Base-by-base conservation (phyloP, 2,113 vertebrate species). In the Percina caprodes region DNA sequence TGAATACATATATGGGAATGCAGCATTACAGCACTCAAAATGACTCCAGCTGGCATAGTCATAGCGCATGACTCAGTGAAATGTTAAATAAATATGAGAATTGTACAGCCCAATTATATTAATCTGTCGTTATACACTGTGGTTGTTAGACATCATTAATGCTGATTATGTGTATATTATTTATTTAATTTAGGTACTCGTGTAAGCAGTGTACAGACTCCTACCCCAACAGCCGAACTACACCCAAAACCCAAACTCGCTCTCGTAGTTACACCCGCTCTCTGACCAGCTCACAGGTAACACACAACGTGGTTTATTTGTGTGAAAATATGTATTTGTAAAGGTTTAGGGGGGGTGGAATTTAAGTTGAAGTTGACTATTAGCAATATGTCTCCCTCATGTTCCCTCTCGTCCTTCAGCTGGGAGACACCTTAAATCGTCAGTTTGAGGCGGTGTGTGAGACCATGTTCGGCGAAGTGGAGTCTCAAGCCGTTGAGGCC, bases 401-500 rank as follows among this genome's bases (percentile, higher is more conserved):
- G 24, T 12, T 33, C 23, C 68, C 16, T 60, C 19, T 48, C 42
- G 13, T 60, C 51, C n/a, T 59, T 12, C 90, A 99, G 98, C 94
- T 99, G 88, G 97, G 97, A 0, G 97, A 98, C 0, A 96, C 96
- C 68, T 90, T 99, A 89, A 99, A 97, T 93, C 97, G 97, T 82
- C 97, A 98, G 94, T 97, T 98, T 11, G 98, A 98, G 91, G 96
- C 97, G 0, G 96, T 99, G 80, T 98, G 98, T 14, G 98, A 98
- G 92, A 97, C 97, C 9, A 97, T 99, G 89, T 99, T 99, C 0
- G 97, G 98, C 0, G 97, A 98, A 94, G 94, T 97, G 79, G 98
- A 99, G 94, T 99, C 97, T 1, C 98, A 99, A 92, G 98, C 98
- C 0, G 97, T 99, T 69, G 98, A 99, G 86, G 98, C 98, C 6